These are phyloP conservation scores for Staurois parvus DNA, from an alignment of 2,797 vertebrate genomes.

Conservation along the genomic window DNA sequence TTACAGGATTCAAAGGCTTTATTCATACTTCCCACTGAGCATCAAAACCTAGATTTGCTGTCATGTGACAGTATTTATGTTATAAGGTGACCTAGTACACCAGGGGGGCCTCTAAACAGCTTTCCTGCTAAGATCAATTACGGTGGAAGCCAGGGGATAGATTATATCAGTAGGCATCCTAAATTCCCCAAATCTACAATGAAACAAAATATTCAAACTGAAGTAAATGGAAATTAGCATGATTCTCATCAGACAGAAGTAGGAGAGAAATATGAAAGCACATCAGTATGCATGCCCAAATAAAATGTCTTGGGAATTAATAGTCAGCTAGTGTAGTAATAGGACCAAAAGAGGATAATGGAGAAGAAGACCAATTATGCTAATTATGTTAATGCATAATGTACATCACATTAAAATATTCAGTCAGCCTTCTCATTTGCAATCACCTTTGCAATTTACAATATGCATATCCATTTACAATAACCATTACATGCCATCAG, in stretches of 20 bases:
- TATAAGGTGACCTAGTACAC: constrained; percentile 41
- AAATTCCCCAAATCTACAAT: constrained; percentile 1
- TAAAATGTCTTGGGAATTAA: constrained; percentile 46
- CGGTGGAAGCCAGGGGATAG: constrained; percentile 21
- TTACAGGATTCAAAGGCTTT: constrained; percentile 41
- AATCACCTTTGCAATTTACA: constrained; percentile 53
- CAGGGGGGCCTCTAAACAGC: constrained; percentile 26
- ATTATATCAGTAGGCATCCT: constrained; percentile 22
- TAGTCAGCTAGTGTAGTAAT: constrained; percentile 35
- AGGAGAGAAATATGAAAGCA: constrained; percentile 6
- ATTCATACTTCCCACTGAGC: constrained; percentile 16
- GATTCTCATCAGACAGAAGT: neutral
- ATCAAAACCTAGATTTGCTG: constrained; percentile 29
- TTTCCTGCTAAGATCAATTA: constrained; percentile 50
- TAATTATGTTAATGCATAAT: constrained; percentile 51
- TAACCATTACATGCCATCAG: constrained; percentile 37
- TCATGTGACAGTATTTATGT: constrained; percentile 41
- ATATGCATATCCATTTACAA: constrained; percentile 49
- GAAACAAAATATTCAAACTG: constrained; percentile 36
- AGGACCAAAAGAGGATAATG: constrained; percentile 43
- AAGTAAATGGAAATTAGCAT: constrained; percentile 37
- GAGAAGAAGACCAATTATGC: constrained; percentile 43
- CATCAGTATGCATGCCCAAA: constrained; percentile 45
- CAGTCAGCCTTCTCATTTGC: constrained; percentile 41
- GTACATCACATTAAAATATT: constrained; percentile 51